A percentile compares a stretch with the other conserved stretches of the same genome.
Evolutionary conservation across 2,797 vertebrate species (phyloP).

Genomic region (Pantherophis alleghaniensis): DNA sequence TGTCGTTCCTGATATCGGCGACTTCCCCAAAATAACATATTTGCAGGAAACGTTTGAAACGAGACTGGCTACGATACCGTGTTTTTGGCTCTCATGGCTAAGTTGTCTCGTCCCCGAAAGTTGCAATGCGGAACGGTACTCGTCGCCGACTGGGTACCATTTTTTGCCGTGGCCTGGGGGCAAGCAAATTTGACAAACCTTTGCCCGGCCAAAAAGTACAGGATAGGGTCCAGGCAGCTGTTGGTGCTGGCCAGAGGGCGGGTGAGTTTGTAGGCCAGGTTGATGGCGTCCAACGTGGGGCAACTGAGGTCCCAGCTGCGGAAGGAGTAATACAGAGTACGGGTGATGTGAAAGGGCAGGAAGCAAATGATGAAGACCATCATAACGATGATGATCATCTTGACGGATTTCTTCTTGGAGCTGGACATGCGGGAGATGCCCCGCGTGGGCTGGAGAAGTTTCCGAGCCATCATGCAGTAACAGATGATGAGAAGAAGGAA

Average conservation of each 20-base stretch:
- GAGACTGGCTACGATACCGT: slow-evolving; percentile 39
- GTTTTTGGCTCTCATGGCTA: slow-evolving; percentile 24
- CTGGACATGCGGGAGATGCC: slow-evolving; percentile 70
- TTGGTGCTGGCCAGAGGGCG: slow-evolving; percentile 90
- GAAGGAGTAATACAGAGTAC: slow-evolving; percentile 91
- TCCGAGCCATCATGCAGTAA: slow-evolving; percentile 85
- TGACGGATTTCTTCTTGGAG: slow-evolving; percentile 90
- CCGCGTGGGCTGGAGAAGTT: slow-evolving; percentile 76
- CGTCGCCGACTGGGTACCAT: neutral
- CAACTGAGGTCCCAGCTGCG: slow-evolving; percentile 86
- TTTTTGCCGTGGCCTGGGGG: slow-evolving; percentile 16
- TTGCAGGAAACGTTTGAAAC: neutral
- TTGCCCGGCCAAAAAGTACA: slow-evolving; percentile 92
- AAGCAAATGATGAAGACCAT: slow-evolving; percentile 88
- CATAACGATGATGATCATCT: slow-evolving; percentile 91
- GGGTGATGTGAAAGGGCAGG: slow-evolving; percentile 91
- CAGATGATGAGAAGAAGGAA: slow-evolving; percentile 88
- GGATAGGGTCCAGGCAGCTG: slow-evolving; percentile 92
- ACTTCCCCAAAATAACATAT: fast-evolving
- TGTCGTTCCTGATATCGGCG: neutral
- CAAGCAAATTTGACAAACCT: slow-evolving; percentile 72
- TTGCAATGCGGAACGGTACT: slow-evolving; percentile 23
- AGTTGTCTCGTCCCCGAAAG: neutral
- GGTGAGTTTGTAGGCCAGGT: slow-evolving; percentile 89
- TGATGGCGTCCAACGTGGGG: slow-evolving; percentile 78